Conservation (phyloP, 1,140 invertebrate species). For the Drosophila repleta region DNA sequence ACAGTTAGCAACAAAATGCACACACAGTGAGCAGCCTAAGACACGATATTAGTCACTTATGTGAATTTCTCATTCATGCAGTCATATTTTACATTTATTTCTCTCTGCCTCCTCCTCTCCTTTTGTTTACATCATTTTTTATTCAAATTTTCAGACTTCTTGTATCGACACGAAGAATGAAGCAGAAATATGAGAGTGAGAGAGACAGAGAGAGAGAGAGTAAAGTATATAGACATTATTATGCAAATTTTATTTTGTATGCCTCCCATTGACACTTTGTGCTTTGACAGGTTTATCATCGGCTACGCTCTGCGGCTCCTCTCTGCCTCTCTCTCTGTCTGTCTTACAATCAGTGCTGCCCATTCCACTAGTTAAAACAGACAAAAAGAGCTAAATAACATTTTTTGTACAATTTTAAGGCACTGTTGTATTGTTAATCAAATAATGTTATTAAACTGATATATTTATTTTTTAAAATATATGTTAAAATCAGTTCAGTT, state of each 20-base stretch:
- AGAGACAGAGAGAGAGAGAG: not conserved
- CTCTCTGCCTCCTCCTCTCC: conserved; percentile 3
- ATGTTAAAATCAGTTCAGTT: too few species aligned
- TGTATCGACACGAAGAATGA: conserved; percentile 48
- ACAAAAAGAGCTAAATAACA: too few species aligned
- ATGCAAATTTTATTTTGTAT: conserved; percentile 57
- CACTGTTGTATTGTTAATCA: too few species aligned
- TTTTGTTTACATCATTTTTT: conserved; percentile 69
- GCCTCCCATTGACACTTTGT: conserved; percentile 65
- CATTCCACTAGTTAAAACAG: too few species aligned
- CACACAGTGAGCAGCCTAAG: conserved; percentile 18
- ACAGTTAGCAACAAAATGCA: conserved; percentile 54
- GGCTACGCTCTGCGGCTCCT: conserved; percentile 19
- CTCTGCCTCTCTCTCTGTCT: not conserved
- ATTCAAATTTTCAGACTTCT: conserved; percentile 66
- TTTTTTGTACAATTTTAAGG: too few species aligned
- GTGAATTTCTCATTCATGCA: conserved; percentile 35
- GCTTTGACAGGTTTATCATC: conserved; percentile 72
- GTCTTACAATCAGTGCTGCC: conserved; percentile 11
- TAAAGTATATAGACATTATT: conserved; percentile 56
- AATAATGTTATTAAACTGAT: too few species aligned
- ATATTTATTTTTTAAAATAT: too few species aligned
- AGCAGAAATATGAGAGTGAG: not conserved
- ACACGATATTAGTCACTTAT: conserved; percentile 73
- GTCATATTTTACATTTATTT: conserved; percentile 1